Evolutionary conservation across 2,888 invertebrate genomes (phyloP).

Genomic region (Serrognathus titanus): DNA sequence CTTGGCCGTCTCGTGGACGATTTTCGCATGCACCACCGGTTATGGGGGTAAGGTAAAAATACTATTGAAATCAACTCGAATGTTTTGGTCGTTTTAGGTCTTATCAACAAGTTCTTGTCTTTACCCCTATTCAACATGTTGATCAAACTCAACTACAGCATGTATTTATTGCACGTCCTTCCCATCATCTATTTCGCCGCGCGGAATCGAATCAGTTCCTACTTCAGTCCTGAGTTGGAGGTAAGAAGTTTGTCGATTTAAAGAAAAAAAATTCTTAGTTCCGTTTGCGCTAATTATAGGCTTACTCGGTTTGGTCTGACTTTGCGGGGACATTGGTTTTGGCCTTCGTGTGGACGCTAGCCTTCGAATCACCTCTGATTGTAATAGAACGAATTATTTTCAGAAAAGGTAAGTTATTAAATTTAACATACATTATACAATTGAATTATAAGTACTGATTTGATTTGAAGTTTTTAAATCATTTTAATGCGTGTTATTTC

Average conservation of each 20-base stretch:
- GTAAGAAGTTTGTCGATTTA: no score
- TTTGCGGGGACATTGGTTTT: slow-evolving; percentile 3
- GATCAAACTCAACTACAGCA: slow-evolving; percentile 13
- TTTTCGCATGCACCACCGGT: slow-evolving; percentile 21
- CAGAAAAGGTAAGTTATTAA: neutral
- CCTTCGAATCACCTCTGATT: slow-evolving; percentile 9
- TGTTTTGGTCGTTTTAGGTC: slow-evolving; percentile 4
- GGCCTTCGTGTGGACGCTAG: slow-evolving; percentile 12
- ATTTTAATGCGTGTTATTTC: no score
- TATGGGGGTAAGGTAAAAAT: slow-evolving; percentile 19
- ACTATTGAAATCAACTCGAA: neutral
- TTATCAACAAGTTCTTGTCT: slow-evolving; percentile 9
- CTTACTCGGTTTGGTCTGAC: slow-evolving; percentile 12
- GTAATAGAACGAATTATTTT: slow-evolving; percentile 3
- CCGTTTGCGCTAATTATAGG: neutral
- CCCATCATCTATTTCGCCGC: slow-evolving; percentile 8
- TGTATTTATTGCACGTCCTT: slow-evolving; percentile 16
- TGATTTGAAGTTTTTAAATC: no score
- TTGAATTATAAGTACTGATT: no score
- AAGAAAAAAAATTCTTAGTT: no score
- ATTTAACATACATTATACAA: no score
- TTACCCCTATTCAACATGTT: slow-evolving; percentile 11
- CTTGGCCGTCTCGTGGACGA: slow-evolving; percentile 20
- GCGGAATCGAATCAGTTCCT: slow-evolving; percentile 8
- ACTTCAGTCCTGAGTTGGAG: neutral